Base-by-base conservation (phyloP, 2,797 vertebrate genomes). In the Hydrocynus forskahlii region DNA sequence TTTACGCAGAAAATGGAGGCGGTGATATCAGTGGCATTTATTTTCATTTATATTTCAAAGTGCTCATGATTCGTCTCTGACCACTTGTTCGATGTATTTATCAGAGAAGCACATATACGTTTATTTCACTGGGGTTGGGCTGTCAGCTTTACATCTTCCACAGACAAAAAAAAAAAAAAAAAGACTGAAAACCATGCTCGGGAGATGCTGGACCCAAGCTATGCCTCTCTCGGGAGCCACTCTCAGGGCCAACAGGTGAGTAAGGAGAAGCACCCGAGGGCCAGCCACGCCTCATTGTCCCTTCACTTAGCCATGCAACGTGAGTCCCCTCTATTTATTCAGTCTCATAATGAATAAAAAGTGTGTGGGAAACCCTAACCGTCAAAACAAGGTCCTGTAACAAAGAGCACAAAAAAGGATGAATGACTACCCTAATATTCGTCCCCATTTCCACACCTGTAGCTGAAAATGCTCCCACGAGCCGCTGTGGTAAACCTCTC, bases 371-470 rank as follows among this genome's bases (percentile, higher is more conserved):
- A 83, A 87, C 40, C 57, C 23, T 68, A 78, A 70, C 50, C 71
- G 35, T 16, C 62, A 5, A 62, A 78, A 75, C 83, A 83, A 76
- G 70, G 38, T 54, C 63, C 25, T 7, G 16, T 74, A 17, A 88
- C 80, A 83, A 83, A 73, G 48, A 78, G 55, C 14, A 62, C 9
- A 69, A 79, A 68, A 67, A 69, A 67, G 68, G 45, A 80, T 70
- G 38, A 86, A 83, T 66, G 57, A 48, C 79, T 69, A 82, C 54
- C 45, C n/a, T 81, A 76, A 76, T 74, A 71, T 76, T 62, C 67
- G 83, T 57, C 84, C 86, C 75, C 68, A 73, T 88, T 88, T 85
- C 82, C 85, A 88, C 82, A 86, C 82, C 21, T 63, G 21, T 19
- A 70, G 73, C 70, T 78, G 21, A 50, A 62, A n/a, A 38, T 57